Evolutionary conservation across 2,797 vertebrate genomes (phyloP).

Genomic region (Sebastolobus altivelis): DNA sequence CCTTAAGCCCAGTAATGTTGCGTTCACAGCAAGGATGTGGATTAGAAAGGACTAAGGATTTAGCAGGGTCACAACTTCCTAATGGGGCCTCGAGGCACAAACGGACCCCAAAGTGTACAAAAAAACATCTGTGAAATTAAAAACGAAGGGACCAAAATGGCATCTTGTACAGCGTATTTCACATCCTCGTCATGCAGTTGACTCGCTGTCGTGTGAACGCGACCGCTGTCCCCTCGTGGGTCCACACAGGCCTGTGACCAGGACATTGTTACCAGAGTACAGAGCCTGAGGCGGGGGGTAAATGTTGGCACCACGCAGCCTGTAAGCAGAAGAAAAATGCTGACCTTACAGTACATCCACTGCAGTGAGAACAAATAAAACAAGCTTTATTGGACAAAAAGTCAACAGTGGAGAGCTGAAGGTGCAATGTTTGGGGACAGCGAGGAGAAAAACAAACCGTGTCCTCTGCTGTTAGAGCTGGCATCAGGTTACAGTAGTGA

Average conservation of each 20-base stretch:
- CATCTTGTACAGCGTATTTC: background rate
- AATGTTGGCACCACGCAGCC: slow-evolving; percentile 29
- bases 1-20: background rate
- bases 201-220: background rate
- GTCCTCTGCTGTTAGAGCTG: slow-evolving; percentile 6
- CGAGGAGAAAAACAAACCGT: background rate
- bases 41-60: slow-evolving; percentile 1
- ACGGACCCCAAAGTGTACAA: background rate
- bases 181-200: background rate
- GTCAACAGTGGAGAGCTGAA: background rate
- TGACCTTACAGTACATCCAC: slow-evolving; percentile 32
- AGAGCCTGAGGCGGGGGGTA: slow-evolving; percentile 24
- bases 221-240: background rate
- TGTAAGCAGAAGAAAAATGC: slow-evolving; percentile 38
- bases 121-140: background rate
- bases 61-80: background rate
- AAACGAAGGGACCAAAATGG: background rate
- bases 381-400: slow-evolving; percentile 19
- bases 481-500: background rate
- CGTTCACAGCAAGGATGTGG: background rate
- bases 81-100: background rate
- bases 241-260: background rate
- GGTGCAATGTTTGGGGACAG: slow-evolving; percentile 8
- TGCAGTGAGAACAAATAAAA: slow-evolving; percentile 29
- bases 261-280: slow-evolving; percentile 20